Percentiles rank a stretch among this genome's conserved stretches.
Evolutionary conservation across 2,797 vertebrate species (phyloP).

Genomic region (Triplophysa yarkandensis): DNA sequence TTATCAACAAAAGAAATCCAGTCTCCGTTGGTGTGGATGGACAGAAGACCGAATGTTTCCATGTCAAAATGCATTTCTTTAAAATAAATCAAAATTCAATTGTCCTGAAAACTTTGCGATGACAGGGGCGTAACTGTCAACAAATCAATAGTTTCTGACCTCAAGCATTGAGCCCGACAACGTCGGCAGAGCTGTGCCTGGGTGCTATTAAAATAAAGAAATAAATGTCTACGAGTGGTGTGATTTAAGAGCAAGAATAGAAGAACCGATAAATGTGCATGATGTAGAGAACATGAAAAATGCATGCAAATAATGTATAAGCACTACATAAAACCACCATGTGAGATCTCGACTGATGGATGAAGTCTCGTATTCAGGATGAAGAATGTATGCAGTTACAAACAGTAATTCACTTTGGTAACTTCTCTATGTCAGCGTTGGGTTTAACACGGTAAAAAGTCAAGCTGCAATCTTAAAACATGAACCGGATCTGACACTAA

Average conservation of each 20-base stretch:
- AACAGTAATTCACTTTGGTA: slow-evolving; percentile 32
- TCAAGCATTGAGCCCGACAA: slow-evolving; percentile 22
- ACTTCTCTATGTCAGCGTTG: slow-evolving; percentile 26
- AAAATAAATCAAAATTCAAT: slow-evolving; percentile 23
- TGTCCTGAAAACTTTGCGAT: slow-evolving; percentile 2
- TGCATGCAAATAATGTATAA: slow-evolving; percentile 36
- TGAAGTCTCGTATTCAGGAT: slow-evolving; percentile 24
- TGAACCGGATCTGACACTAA: neutral
- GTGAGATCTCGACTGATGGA: slow-evolving; percentile 34
- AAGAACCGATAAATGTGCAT: slow-evolving; percentile 22
- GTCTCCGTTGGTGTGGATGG: neutral
- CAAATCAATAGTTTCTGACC: slow-evolving; percentile 31
- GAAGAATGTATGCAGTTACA: slow-evolving; percentile 45
- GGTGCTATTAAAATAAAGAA: slow-evolving; percentile 6
- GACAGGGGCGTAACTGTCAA: slow-evolving; percentile 41
- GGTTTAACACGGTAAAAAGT: neutral
- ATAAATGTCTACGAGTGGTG: slow-evolving; percentile 1
- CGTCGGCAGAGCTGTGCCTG: slow-evolving; percentile 12
- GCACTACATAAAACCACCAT: slow-evolving; percentile 18
- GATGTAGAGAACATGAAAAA: slow-evolving; percentile 12
- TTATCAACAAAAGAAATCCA: slow-evolving; percentile 44
- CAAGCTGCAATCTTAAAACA: neutral
- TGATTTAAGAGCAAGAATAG: neutral
- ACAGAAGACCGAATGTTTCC: neutral
- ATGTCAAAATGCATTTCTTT: slow-evolving; percentile 7